A percentile compares a stretch with the other conserved stretches of the same genome.
These are phyloP conservation scores for Lepidocyrtinus sp. DNA, from an alignment of 2,888 invertebrate genomes.

Conservation along the genomic window DNA sequence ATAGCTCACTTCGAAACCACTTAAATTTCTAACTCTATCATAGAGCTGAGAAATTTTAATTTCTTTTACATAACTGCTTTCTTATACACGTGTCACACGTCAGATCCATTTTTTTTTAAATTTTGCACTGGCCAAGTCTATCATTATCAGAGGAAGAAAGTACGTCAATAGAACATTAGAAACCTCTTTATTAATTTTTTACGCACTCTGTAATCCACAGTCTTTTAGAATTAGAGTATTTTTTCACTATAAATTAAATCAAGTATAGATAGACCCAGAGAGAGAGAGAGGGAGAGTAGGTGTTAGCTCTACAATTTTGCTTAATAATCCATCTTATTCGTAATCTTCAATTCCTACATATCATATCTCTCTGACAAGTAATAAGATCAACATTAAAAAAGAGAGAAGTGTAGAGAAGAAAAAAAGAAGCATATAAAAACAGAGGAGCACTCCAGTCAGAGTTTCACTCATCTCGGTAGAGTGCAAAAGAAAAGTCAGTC, in stretches of 20 bases:
- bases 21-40: too few species aligned
- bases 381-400: neutral
- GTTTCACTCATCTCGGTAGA: slow-evolving; percentile 45
- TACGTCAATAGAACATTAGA: too few species aligned
- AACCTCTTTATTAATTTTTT: neutral
- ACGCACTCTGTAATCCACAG: slow-evolving; percentile 4
- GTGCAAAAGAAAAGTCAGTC: slow-evolving; percentile 46
- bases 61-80: neutral
- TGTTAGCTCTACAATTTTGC: neutral
- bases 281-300: neutral
- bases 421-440: slow-evolving; percentile 51
- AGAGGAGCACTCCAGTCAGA: slow-evolving; percentile 53
- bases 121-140: neutral
- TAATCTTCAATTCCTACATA: neutral
- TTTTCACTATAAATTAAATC: neutral
- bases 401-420: slow-evolving; percentile 13
- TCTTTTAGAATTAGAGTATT: too few species aligned
- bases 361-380: neutral
- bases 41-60: neutral
- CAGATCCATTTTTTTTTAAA: neutral
- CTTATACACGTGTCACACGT: slow-evolving; percentile 21
- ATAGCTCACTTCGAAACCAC: slow-evolving; percentile 2
- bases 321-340: neutral
- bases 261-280: neutral
- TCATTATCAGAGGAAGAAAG: neutral